Evolutionary conservation across 2,797 vertebrate species (phyloP).

Genomic region (Ceryle rudis): DNA sequence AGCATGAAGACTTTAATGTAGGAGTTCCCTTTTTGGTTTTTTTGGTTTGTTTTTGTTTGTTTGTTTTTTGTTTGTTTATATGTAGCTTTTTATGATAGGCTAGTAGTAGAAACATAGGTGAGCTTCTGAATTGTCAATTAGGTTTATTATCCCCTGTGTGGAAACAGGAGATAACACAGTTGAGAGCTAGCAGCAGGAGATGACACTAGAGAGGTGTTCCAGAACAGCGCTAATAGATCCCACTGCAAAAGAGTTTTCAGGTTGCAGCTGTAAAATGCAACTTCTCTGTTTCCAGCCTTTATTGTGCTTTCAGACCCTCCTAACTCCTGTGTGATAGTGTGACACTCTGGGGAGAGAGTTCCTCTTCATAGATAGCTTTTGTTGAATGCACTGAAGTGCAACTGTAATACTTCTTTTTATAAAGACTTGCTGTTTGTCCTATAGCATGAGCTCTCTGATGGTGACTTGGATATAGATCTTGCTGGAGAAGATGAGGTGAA

Average conservation of each 20-base stretch:
- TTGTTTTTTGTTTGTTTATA: background rate
- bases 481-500: constrained; percentile 94
- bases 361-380: background rate
- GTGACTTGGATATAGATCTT: constrained; percentile 94
- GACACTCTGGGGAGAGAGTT: background rate
- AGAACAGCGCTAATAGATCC: background rate
- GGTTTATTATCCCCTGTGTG: background rate
- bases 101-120: background rate
- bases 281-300: background rate
- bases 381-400: background rate
- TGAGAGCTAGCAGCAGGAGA: background rate
- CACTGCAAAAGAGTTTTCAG: background rate
- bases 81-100: background rate
- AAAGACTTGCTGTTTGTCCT: background rate
- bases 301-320: background rate
- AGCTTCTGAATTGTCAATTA: background rate
- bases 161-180: background rate
- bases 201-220: background rate
- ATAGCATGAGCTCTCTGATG: constrained; percentile 92
- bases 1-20: constrained; percentile 93
- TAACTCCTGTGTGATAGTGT: background rate
- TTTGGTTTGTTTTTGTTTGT: too few relatives aligned
- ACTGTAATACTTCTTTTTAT: background rate
- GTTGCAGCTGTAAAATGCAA: background rate
- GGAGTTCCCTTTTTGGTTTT: constrained; percentile 41